Evolutionary conservation across 1,140 invertebrate genomes (phyloP).

Genomic region (Medauroidea extradentata): DNA sequence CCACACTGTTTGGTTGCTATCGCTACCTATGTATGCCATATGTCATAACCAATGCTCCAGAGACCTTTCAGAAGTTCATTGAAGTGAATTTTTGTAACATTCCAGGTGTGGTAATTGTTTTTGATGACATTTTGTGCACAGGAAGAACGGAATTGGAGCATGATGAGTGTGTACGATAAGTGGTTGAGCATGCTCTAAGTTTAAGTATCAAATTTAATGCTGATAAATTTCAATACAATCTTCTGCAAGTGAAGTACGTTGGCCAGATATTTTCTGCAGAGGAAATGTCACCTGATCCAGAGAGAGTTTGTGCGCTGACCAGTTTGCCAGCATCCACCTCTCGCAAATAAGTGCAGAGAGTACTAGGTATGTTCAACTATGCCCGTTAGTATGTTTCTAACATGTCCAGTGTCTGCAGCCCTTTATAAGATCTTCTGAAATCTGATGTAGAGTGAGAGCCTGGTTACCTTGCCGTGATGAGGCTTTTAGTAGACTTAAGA

Average conservation of each 20-base stretch:
- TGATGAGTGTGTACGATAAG: not conserved
- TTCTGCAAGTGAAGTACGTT: not conserved
- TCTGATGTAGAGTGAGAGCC: not conserved
- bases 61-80: not conserved
- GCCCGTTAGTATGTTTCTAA: not conserved
- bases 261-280: not conserved
- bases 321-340: not conserved
- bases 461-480: not conserved
- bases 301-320: not conserved
- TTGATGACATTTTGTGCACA: not conserved
- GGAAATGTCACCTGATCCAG: not conserved
- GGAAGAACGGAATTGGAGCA: not conserved
- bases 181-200: not conserved
- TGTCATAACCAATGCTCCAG: not conserved
- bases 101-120: not conserved
- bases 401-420: not conserved
- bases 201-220: not conserved
- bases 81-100: not conserved
- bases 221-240: not conserved
- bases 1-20: not conserved
- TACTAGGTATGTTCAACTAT: conserved; percentile 2
- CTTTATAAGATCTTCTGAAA: not conserved
- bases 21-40: not conserved
- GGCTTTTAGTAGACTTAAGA: not conserved
- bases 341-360: not conserved